phyloP scores from a whole-genome alignment of 2,888 invertebrate genomes.

The Dynastes hyllus region DNA sequence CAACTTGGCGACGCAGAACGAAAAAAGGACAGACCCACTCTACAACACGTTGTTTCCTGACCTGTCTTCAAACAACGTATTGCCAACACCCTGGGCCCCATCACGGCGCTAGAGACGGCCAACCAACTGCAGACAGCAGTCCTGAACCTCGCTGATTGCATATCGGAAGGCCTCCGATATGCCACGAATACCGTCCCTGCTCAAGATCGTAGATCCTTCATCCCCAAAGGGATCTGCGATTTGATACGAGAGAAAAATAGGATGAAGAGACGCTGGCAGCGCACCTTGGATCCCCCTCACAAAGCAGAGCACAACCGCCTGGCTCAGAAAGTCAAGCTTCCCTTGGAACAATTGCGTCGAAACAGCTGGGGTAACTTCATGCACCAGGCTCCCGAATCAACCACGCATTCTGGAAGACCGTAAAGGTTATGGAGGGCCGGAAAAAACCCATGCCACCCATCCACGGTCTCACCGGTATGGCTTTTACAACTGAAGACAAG shows the following conservation, averaged over 20 bases:
- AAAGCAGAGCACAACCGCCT: no score
- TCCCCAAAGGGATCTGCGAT: not conserved
- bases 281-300: no score
- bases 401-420: no score
- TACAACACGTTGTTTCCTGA: not conserved
- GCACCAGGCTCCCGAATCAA: no score
- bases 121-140: not conserved
- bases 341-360: no score
- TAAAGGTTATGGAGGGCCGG: no score
- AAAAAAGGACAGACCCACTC: not conserved
- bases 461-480: no score
- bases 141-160: not conserved
- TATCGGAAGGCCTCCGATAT: not conserved
- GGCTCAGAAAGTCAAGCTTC: no score
- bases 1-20: not conserved
- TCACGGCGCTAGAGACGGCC: not conserved
- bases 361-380: no score
- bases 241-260: slow-evolving; percentile 1
- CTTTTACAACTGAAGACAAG: no score
- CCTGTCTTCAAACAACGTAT: not conserved
- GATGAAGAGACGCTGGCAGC: not conserved
- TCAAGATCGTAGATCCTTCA: not conserved
- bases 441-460: no score
- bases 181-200: not conserved
- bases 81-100: not conserved